Conservation (phyloP, 1,140 invertebrate genomes). For the Zeugodacus cucurbitae region DNA sequence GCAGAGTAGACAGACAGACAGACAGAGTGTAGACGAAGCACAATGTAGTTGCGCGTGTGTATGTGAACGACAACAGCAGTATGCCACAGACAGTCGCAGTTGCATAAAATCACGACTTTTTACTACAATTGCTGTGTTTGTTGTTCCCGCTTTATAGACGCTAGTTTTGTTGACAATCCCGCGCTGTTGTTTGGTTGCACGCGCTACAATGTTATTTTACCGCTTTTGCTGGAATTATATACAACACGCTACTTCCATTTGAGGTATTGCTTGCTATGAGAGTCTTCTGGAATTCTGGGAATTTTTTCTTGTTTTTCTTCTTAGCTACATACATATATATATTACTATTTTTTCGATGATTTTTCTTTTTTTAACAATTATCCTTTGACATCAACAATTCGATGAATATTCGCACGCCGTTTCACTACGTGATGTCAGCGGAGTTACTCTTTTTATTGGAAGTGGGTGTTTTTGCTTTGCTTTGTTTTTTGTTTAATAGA, state of each 20-base stretch:
- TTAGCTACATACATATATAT: not conserved
- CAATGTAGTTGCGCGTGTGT: not conserved
- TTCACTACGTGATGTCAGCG: conserved; percentile 9
- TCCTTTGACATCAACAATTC: conserved; percentile 3
- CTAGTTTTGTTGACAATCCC: not conserved
- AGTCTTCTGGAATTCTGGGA: not conserved
- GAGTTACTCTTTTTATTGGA: not conserved
- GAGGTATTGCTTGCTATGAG: not conserved
- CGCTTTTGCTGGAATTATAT: not conserved
- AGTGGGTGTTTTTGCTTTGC: not conserved
- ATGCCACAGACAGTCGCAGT: not conserved
- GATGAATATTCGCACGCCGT: not conserved
- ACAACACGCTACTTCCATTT: not conserved
- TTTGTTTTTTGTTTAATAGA: not conserved
- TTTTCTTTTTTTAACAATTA: conserved; percentile 20
- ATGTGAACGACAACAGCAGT: not conserved
- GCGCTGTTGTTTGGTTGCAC: not conserved
- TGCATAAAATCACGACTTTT: not conserved
- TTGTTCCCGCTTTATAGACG: not conserved
- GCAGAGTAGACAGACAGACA: conserved; percentile 10
- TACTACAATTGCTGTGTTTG: not conserved
- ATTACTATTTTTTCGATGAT: not conserved
- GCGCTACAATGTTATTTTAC: not conserved
- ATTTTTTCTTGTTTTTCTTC: not conserved
- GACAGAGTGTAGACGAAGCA: not conserved